Conservation (phyloP, 2,797 vertebrate species). For the Graptemys geographica region DNA sequence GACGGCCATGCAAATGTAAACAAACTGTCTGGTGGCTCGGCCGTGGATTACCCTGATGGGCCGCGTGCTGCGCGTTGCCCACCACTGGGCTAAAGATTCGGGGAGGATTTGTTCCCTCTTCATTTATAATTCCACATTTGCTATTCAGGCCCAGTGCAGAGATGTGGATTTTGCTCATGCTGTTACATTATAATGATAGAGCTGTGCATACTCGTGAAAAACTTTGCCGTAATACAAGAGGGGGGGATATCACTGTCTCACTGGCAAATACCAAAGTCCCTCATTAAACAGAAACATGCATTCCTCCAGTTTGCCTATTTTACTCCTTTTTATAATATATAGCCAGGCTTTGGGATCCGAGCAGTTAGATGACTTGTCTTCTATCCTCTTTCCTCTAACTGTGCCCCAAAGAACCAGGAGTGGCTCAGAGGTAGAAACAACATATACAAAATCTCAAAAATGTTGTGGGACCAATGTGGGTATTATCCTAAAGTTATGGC, state of each 20-base stretch:
- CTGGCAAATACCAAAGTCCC: too few species aligned
- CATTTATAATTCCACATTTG: neutral
- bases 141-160: neutral
- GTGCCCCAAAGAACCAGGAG: too few species aligned
- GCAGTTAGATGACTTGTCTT: neutral
- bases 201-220: neutral
- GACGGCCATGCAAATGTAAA: too few species aligned
- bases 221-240: neutral
- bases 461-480: neutral
- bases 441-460: neutral
- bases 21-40: too few species aligned
- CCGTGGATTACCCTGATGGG: too few species aligned
- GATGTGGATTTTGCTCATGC: neutral
- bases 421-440: slow-evolving; percentile 9
- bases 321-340: neutral
- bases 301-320: neutral
- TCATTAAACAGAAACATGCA: neutral
- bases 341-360: neutral
- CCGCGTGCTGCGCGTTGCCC: too few species aligned
- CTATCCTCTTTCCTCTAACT: neutral
- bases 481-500: slow-evolving; percentile 36
- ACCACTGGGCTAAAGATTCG: neutral
- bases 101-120: neutral
- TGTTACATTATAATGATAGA: neutral
- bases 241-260: too few species aligned